Evolutionary conservation across 2,113 vertebrate species (phyloP).

Genomic region (Vombatus ursinus): DNA sequence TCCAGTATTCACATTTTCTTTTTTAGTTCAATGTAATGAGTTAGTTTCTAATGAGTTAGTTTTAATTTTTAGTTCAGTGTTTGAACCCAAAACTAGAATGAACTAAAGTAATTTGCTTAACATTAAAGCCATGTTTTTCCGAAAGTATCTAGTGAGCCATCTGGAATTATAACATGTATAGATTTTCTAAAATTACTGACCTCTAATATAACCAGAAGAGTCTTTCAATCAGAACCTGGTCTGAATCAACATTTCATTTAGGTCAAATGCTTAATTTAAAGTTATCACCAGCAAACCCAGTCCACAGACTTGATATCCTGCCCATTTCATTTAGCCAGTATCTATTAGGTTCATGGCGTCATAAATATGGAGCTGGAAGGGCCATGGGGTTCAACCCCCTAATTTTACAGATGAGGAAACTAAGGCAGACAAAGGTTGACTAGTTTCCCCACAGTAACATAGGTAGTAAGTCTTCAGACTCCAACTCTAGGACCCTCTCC

Average conservation of each 20-base stretch:
- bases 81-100: slow-evolving; percentile 30
- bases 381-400: not conserved
- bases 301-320: slow-evolving; percentile 25
- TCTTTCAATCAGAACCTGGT: slow-evolving; percentile 62
- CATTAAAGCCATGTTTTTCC: not conserved
- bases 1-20: not conserved
- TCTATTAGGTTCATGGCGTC: not conserved
- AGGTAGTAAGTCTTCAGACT: not conserved
- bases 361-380: not conserved
- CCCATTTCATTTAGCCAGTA: slow-evolving; percentile 33
- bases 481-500: not conserved
- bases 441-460: not conserved
- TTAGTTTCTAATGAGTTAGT: not conserved
- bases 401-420: not conserved
- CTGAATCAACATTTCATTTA: slow-evolving; percentile 64
- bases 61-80: not conserved
- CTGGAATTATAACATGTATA: not conserved
- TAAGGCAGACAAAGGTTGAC: not conserved
- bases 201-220: slow-evolving; percentile 61
- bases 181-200: slow-evolving; percentile 59
- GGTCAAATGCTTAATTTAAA: slow-evolving; percentile 56
- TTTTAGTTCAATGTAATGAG: slow-evolving; percentile 2
- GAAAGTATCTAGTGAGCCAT: not conserved
- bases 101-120: slow-evolving; percentile 20
- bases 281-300: slow-evolving; percentile 33